Evolutionary conservation across 2,113 vertebrate species (phyloP).

Genomic region (Pimephales promelas): DNA sequence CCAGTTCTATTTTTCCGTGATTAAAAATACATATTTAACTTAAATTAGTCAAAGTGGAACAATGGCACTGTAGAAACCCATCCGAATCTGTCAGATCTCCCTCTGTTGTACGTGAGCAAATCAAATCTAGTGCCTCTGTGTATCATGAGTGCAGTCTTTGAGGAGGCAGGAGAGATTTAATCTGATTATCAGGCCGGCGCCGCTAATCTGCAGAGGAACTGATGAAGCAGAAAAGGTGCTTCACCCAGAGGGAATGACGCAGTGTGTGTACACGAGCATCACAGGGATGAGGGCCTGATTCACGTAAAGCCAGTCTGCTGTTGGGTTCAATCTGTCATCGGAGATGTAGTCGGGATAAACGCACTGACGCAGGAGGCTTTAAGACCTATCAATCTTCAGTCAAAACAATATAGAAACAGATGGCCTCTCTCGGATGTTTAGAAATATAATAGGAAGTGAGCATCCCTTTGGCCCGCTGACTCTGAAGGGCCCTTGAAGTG

Average conservation of each 20-base stretch:
- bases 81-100: background rate
- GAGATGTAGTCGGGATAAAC: background rate
- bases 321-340: background rate
- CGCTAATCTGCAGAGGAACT: conserved; percentile 42
- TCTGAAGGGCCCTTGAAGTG: too few relatives aligned
- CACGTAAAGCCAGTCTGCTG: conserved; percentile 16
- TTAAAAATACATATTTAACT: background rate
- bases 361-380: conserved; percentile 3
- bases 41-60: background rate
- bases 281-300: conserved; percentile 3
- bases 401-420: background rate
- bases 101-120: conserved; percentile 28
- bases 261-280: background rate
- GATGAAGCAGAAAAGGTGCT: conserved; percentile 37
- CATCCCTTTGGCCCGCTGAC: too few relatives aligned
- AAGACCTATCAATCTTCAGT: background rate
- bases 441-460: background rate
- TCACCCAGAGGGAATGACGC: conserved; percentile 13
- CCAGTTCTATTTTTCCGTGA: background rate
- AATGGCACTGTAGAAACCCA: background rate
- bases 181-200: conserved; percentile 48
- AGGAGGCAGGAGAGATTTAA: conserved; percentile 35
- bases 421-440: background rate
- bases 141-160: background rate
- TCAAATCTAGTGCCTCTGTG: conserved; percentile 13